A percentile compares a stretch with the other conserved stretches of the same genome.
These are phyloP conservation scores for Trichopria drosophilae DNA, from an alignment of 2,888 invertebrate genomes.

Conservation along the genomic window DNA sequence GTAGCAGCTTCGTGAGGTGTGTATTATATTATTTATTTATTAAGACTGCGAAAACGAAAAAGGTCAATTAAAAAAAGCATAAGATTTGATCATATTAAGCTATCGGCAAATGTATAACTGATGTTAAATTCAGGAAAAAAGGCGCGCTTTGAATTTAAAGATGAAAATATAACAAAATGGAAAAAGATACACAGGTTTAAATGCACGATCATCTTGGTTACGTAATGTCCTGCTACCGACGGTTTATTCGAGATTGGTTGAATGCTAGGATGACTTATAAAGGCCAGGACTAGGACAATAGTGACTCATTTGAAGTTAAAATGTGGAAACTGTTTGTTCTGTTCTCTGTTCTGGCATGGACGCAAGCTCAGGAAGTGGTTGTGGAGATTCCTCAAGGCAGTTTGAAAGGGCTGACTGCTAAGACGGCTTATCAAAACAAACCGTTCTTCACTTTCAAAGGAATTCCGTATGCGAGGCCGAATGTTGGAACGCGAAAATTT, in stretches of 20 bases:
- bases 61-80: too few relatives aligned
- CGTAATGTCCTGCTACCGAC: constrained; percentile 3
- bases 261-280: constrained; percentile 21
- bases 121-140: too few relatives aligned
- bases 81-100: too few relatives aligned
- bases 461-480: constrained; percentile 51
- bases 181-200: too few relatives aligned
- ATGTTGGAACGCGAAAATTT: constrained; percentile 47
- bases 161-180: background rate
- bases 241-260: constrained; percentile 11
- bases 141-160: constrained; percentile 6
- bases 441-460: constrained; percentile 49
- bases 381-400: constrained; percentile 47
- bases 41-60: too few relatives aligned
- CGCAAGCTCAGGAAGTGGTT: constrained; percentile 36
- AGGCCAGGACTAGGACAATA: constrained; percentile 5
- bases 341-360: constrained; percentile 6
- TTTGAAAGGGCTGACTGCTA: constrained; percentile 44
- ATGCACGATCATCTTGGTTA: constrained; percentile 4
- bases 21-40: too few relatives aligned
- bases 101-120: too few relatives aligned
- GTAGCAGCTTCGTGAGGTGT: too few relatives aligned
- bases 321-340: constrained; percentile 28
- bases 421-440: constrained; percentile 38
- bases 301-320: constrained; percentile 19